Evolutionary conservation across 2,797 vertebrate genomes (phyloP), one percentile per base, ranked within the genome.

Genomic region (Pogonophryne albipinna): DNA sequence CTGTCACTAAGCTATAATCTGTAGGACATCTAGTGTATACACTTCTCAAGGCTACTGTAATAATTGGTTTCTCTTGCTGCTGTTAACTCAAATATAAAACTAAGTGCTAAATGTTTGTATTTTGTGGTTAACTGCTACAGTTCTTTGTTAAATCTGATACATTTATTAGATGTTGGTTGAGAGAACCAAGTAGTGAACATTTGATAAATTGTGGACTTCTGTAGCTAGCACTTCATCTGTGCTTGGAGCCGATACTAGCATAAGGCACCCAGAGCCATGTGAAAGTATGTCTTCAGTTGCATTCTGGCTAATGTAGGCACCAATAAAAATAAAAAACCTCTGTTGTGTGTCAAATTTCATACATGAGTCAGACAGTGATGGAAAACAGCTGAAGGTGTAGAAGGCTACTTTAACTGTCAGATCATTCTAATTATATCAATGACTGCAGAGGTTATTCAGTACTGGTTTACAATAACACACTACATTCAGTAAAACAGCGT

Each of bases 31-130:
- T 27, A 38, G 34, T 38, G n/a, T 9, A 38, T 38, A 38, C 34
- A 38, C 34, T 38, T 7, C 34, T 7, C 34, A 7, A 38, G 34
- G 34, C 8, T 38, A 38, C 34, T 65, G 41, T 60, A 10, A 64
- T 16, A 72, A 66, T n/a, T 52, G 50, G 9, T 44, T 59, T 71
- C 51, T 74, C 20, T 42, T 65, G 16, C 60, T 1, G 6, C 44
- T 53, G 14, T 56, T 42, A 41, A 47, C 41, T 69, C 11, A 38
- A 52, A 66, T 56, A 64, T 60, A 67, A 71, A 79, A 49, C 45
- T 27, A 63, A 64, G 44, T 74, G 51, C 19, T 49, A 6, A 53
- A 69, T 72, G 12, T 71, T 60, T 63, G 52, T 75, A 67, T 75
- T 10, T 61, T 53, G 52, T 12, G 49, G 16, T 69, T 11, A 34